These are phyloP conservation scores for Nemurella pictetii DNA, from an alignment of 2,888 invertebrate species.

Conservation along the genomic window DNA sequence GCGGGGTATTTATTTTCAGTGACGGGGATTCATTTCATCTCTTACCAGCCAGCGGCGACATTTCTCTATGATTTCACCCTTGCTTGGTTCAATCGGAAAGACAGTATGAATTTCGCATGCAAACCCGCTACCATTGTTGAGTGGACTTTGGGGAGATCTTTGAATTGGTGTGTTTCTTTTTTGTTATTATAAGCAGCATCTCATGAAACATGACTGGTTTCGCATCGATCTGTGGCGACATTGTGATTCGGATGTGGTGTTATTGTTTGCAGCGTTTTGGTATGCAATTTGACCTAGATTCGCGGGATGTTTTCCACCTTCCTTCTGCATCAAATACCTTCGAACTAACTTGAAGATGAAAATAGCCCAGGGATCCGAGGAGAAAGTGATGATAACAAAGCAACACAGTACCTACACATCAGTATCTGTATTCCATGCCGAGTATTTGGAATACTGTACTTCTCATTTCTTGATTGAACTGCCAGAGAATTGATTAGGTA, in stretches of 20 bases:
- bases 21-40: not conserved
- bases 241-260: not conserved
- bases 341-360: not conserved
- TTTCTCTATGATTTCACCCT: not conserved
- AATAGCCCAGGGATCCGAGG: not conserved
- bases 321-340: not conserved
- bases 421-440: too few relatives aligned
- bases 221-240: not conserved
- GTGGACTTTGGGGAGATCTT: not conserved
- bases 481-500: not conserved
- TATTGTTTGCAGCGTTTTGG: not conserved
- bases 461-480: not conserved
- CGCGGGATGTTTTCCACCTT: not conserved
- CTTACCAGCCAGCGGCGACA: not conserved
- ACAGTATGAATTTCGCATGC: too few relatives aligned
- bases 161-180: not conserved
- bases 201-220: not conserved
- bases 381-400: not conserved
- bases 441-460: too few relatives aligned
- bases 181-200: not conserved
- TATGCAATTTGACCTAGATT: not conserved
- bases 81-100: not conserved
- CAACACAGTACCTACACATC: too few relatives aligned
- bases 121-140: not conserved
- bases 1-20: not conserved